Percentiles rank a stretch among this genome's conserved stretches.
phyloP scores from a whole-genome alignment of 2,888 invertebrate species.

The Andrena dorsata region DNA sequence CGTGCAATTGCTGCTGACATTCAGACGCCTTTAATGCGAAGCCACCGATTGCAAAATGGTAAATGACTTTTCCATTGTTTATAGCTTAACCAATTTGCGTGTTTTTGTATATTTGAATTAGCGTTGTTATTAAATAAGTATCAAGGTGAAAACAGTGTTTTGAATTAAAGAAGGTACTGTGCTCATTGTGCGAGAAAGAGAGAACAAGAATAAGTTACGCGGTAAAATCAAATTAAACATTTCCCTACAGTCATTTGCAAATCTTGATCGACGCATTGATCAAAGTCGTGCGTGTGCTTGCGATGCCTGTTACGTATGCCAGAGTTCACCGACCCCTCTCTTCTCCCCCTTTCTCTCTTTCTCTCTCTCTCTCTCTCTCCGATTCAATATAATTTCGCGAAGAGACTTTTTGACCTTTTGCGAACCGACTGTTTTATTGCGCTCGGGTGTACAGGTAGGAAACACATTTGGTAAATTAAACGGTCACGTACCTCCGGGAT shows the following conservation, averaged over 20 bases:
- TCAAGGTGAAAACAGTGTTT: no score
- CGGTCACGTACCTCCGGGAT: background rate
- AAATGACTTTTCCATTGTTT: no score
- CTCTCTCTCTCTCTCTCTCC: background rate
- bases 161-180: no score
- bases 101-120: no score
- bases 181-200: no score
- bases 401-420: conserved; percentile 21
- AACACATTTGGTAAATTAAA: conserved; percentile 11
- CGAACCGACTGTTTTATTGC: background rate
- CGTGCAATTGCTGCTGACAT: no score
- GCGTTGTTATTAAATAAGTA: no score
- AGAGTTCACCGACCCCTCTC: conserved; percentile 27
- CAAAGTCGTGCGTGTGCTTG: conserved; percentile 33
- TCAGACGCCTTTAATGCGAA: no score
- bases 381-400: conserved; percentile 42
- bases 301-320: conserved; percentile 31
- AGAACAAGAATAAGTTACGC: no score
- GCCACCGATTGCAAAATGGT: no score
- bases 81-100: no score
- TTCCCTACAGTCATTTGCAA: conserved; percentile 13
- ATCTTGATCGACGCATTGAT: conserved; percentile 44
- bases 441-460: background rate
- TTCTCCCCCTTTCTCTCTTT: background rate
- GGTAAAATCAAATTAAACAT: conserved; percentile 19